Evolutionary conservation across 2,797 vertebrate species (phyloP).

Genomic region (Epinephelus malabaricus): DNA sequence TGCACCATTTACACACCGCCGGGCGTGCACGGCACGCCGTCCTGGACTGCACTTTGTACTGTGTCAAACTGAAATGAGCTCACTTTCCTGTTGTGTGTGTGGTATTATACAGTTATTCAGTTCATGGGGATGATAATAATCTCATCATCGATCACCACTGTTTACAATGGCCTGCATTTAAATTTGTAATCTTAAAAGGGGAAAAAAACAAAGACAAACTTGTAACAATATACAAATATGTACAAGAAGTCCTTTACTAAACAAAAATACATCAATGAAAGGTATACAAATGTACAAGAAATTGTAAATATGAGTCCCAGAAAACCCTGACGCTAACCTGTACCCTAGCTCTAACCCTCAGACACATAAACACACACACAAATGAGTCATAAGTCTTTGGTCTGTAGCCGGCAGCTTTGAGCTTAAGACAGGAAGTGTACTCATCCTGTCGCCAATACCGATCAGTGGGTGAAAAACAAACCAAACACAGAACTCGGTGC

Average conservation of each 20-base stretch:
- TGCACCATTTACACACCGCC: background rate
- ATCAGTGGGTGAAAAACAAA: slow-evolving; percentile 40
- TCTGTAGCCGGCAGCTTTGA: slow-evolving; percentile 39
- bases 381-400: slow-evolving; percentile 25
- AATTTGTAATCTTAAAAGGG: background rate
- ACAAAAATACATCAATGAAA: background rate
- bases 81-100: background rate
- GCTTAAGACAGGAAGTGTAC: slow-evolving; percentile 39
- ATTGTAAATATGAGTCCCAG: background rate
- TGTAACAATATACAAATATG: background rate
- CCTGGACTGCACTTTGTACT: background rate
- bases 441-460: slow-evolving; percentile 60
- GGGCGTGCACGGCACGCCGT: no score
- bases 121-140: background rate
- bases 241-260: background rate
- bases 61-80: background rate
- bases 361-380: background rate
- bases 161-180: background rate
- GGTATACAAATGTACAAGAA: background rate
- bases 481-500: slow-evolving; percentile 56
- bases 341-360: background rate
- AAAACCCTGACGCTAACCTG: background rate
- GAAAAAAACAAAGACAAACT: background rate
- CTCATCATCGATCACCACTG: background rate
- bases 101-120: background rate